phyloP scores from a whole-genome alignment of 2,888 invertebrate species.

The Aradus depressus region DNA sequence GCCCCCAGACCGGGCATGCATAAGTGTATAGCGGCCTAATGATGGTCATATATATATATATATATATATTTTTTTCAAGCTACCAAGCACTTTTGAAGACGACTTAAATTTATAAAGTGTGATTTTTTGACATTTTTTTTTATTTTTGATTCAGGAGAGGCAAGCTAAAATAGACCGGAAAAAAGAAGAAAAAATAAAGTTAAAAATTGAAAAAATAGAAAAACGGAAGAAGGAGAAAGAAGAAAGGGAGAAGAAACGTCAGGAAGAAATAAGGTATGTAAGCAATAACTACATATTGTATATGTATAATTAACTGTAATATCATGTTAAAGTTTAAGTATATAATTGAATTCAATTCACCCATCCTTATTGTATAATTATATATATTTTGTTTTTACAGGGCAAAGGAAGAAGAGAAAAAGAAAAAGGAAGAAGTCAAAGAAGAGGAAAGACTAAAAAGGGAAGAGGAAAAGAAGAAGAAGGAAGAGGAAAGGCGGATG shows the following conservation, averaged over 20 bases:
- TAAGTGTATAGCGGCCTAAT: too few species aligned
- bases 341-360: not conserved
- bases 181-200: slow-evolving; percentile 29
- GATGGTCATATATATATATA: too few species aligned
- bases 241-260: slow-evolving; percentile 26
- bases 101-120: not conserved
- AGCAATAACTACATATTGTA: slow-evolving; percentile 36
- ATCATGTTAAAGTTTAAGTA: not conserved
- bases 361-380: not conserved
- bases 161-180: slow-evolving; percentile 26
- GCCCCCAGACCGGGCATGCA: too few species aligned
- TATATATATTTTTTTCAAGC: too few species aligned
- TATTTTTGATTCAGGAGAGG: slow-evolving; percentile 1
- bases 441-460: slow-evolving; percentile 23
- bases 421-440: slow-evolving; percentile 22
- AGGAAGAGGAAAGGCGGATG: slow-evolving; percentile 24
- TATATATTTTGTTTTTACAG: slow-evolving; percentile 35
- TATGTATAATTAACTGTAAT: not conserved
- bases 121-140: not conserved
- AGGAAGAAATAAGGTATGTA: slow-evolving; percentile 24
- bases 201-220: slow-evolving; percentile 54
- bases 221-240: slow-evolving; percentile 45
- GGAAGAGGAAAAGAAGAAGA: slow-evolving; percentile 21
- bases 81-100: too few species aligned
- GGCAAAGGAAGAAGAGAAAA: slow-evolving; percentile 29